Percentiles rank a stretch among this genome's conserved stretches.
Conservation (phyloP, 2,888 invertebrate genomes). For the Drosophila austrosaltans region DNA sequence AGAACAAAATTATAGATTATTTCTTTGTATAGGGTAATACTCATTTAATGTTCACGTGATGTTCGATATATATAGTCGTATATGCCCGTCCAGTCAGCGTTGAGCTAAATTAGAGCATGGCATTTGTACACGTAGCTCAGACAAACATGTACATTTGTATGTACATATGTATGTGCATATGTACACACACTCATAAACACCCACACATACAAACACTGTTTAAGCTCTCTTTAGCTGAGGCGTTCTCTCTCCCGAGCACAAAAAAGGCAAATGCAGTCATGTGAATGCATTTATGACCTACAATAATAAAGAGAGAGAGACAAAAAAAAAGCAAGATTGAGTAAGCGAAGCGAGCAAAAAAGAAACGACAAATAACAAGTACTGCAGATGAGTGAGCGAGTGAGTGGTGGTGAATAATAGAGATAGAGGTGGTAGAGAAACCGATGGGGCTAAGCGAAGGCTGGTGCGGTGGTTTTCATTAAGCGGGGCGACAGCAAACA, state of each 20-base stretch:
- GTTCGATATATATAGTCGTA: slow-evolving; percentile 3
- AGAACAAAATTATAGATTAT: background rate
- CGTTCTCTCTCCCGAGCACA: slow-evolving; percentile 5
- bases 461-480: background rate
- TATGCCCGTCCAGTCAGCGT: slow-evolving; percentile 3
- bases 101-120: slow-evolving; percentile 34
- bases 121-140: slow-evolving; percentile 50
- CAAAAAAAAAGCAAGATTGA: slow-evolving; percentile 37
- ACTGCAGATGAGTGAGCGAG: slow-evolving; percentile 3
- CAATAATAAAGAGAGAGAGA: slow-evolving; percentile 58
- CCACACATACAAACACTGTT: slow-evolving; percentile 17
- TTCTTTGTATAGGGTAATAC: background rate
- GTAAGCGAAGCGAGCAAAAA: slow-evolving; percentile 24
- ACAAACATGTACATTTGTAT: slow-evolving; percentile 18
- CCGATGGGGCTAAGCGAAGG: background rate
- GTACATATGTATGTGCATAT: slow-evolving; percentile 4
- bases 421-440: background rate
- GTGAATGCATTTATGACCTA: slow-evolving; percentile 76
- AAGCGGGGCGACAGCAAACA: slow-evolving; percentile 5
- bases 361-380: slow-evolving; percentile 4
- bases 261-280: slow-evolving; percentile 63
- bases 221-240: slow-evolving; percentile 9
- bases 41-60: slow-evolving; percentile 3
- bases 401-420: background rate
- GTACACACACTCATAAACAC: slow-evolving; percentile 21